Evolutionary conservation across 2,888 invertebrate species (phyloP).

Genomic region (Dilophus febrilis): DNA sequence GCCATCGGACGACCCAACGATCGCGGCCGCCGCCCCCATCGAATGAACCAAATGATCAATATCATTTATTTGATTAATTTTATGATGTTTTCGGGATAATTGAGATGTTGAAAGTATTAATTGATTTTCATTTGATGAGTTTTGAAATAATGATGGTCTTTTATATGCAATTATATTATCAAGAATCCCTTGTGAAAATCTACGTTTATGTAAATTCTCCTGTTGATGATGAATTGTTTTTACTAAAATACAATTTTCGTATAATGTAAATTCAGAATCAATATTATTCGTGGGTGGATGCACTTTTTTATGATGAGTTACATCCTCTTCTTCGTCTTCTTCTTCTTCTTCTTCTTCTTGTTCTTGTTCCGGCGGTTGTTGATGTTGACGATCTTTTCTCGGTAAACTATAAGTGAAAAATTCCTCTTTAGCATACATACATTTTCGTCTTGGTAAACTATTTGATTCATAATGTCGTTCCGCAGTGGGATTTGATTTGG

Average conservation of each 20-base stretch:
- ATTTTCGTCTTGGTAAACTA: constrained; percentile 26
- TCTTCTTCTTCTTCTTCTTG: constrained; percentile 17
- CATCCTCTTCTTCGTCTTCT: constrained; percentile 23
- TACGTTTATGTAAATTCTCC: background rate
- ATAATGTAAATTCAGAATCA: too few relatives aligned
- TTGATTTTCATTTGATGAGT: constrained; percentile 10
- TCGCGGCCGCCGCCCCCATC: constrained; percentile 20
- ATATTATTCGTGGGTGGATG: too few relatives aligned
- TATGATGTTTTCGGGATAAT: too few relatives aligned
- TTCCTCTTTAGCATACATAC: constrained; percentile 25
- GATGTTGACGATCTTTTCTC: constrained; percentile 15
- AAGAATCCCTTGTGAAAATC: background rate
- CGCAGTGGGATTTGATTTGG: background rate
- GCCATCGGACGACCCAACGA: constrained; percentile 3
- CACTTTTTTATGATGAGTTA: constrained; percentile 13
- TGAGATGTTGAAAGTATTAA: too few relatives aligned
- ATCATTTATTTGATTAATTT: too few relatives aligned
- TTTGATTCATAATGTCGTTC: constrained; percentile 27
- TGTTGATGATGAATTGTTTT: background rate
- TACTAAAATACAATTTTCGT: background rate
- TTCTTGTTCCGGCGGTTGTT: background rate
- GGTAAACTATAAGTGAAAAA: constrained; percentile 27
- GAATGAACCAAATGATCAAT: constrained; percentile 20
- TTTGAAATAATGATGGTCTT: constrained; percentile 12
- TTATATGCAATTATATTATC: constrained; percentile 4